Percentiles rank a stretch among this genome's conserved stretches.
These are phyloP conservation scores for Varanus komodoensis DNA, from an alignment of 2,113 vertebrate species.

Conservation along the genomic window DNA sequence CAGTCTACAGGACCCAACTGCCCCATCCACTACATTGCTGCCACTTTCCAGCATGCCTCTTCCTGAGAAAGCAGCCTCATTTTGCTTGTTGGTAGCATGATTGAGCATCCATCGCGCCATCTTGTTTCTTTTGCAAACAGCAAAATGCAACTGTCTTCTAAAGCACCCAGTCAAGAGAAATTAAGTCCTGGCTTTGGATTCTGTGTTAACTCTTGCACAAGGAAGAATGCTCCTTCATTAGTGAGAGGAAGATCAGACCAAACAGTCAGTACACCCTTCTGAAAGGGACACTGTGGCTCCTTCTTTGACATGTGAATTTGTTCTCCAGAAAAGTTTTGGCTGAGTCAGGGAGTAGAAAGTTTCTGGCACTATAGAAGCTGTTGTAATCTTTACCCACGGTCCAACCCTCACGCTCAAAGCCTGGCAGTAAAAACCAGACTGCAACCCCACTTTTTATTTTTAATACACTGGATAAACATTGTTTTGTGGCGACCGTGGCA, in stretches of 20 bases:
- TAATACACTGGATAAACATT: constrained; percentile 35
- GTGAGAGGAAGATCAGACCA: background rate
- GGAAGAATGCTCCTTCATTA: background rate
- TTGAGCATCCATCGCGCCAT: background rate
- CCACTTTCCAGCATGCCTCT: too few species aligned
- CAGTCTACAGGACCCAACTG: too few species aligned
- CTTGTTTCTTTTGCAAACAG: background rate
- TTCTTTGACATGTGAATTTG: constrained; percentile 5
- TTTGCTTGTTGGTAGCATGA: background rate
- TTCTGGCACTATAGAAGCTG: background rate
- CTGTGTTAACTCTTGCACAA: background rate
- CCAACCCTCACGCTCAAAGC: background rate
- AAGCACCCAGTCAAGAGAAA: background rate
- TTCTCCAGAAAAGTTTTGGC: constrained; percentile 11
- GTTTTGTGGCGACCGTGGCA: constrained; percentile 27
- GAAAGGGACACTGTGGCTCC: background rate
- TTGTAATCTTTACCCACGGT: constrained; percentile 4
- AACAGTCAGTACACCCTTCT: background rate
- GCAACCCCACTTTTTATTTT: constrained; percentile 30
- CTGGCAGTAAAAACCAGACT: constrained; percentile 29
- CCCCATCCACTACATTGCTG: too few species aligned
- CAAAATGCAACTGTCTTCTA: background rate
- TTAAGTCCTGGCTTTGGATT: background rate
- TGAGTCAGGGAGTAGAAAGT: background rate
- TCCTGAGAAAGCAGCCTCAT: too few species aligned